Evolutionary conservation across 2,888 invertebrate species (phyloP), one percentile per base, ranked within the genome.

Genomic region (Ophion ellenae): DNA sequence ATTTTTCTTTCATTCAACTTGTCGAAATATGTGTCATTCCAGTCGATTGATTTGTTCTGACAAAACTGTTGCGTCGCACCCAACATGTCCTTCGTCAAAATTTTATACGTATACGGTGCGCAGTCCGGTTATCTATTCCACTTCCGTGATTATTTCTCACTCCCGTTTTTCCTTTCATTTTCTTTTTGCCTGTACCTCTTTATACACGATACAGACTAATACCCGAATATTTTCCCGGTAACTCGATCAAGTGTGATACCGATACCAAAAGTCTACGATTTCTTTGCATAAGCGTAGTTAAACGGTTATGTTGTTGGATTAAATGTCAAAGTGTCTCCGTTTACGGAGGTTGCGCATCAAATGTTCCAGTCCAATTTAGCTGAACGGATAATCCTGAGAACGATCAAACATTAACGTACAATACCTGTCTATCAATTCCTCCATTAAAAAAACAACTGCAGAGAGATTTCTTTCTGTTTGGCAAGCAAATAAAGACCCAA

Each of bases 161-260:
- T 32, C 40, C 6, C 4, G 36, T n/a, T 9, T 36, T 57, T 69
- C 2, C 0, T 28, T 66, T 53, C 14, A 17, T 14, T 14, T 5
- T 17, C 5, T 24, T 10, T 20, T 61, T 24, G 2, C 9, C 20
- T 6, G 7, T 61, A 24, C 20, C 6, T 32, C 32, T 4, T 4
- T 14, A 28, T 45, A 24, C 14, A 6, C 20, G 63, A 71, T 64
- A 53, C 32, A 14, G 66, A 82, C 53, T 40, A 53, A 82, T 77
- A 53, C 45, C 24, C 14, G 10, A 20, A 71, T 45, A 36, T 28
- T 64, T 47, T 67, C n/a, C 70, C 20, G 66, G 64, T 57, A 70
- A 76, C 63, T 17, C 61, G 70, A 85, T 79, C 70, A 83, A 74
- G 45, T 57, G 69, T 63, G 74, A 79, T 79, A 83, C 79, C 75